These are phyloP conservation scores for Drosophila subquinaria DNA, from an alignment of 2,888 invertebrate genomes.

Conservation along the genomic window DNA sequence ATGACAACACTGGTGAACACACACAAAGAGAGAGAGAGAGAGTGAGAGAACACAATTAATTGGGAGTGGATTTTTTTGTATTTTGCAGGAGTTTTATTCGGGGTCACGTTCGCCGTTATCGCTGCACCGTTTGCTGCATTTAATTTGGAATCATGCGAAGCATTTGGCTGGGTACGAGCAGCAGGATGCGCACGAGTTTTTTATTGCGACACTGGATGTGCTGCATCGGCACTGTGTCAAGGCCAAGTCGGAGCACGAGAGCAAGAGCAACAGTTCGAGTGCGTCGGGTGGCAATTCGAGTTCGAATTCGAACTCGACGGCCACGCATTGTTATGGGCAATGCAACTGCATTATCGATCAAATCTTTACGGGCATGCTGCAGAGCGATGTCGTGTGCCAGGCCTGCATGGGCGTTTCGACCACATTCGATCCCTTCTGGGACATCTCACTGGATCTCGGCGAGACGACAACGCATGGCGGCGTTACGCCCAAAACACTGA, in stretches of 20 bases:
- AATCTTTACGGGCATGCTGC: constrained; percentile 97
- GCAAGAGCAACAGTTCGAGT: constrained; percentile 68
- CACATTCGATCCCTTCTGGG: constrained; percentile 99
- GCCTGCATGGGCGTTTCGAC: constrained; percentile 97
- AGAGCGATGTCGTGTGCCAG: constrained; percentile 98
- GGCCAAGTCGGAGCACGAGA: constrained; percentile 83
- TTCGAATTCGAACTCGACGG: constrained; percentile 52
- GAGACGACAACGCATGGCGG: constrained; percentile 86
- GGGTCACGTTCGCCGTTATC: constrained; percentile 95
- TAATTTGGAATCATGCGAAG: constrained; percentile 98
- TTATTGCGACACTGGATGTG: constrained; percentile 97
- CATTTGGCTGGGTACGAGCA: constrained; percentile 98
- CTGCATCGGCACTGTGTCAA: constrained; percentile 93
- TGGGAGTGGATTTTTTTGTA: constrained; percentile 1
- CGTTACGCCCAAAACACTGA: constrained; percentile 90
- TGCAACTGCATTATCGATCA: constrained; percentile 99
- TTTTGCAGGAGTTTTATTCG: constrained; percentile 93
- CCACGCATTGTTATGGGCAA: constrained; percentile 84
- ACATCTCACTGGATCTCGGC: constrained; percentile 97
- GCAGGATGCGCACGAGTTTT: constrained; percentile 99
- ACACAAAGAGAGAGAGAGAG: no score
- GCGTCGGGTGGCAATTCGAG: constrained; percentile 55
- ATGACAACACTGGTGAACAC: no score
- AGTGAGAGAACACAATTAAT: not conserved
- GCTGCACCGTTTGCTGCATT: constrained; percentile 94